Conservation (phyloP, 2,888 invertebrate species). For the Eumacrocentrus americanus region DNA sequence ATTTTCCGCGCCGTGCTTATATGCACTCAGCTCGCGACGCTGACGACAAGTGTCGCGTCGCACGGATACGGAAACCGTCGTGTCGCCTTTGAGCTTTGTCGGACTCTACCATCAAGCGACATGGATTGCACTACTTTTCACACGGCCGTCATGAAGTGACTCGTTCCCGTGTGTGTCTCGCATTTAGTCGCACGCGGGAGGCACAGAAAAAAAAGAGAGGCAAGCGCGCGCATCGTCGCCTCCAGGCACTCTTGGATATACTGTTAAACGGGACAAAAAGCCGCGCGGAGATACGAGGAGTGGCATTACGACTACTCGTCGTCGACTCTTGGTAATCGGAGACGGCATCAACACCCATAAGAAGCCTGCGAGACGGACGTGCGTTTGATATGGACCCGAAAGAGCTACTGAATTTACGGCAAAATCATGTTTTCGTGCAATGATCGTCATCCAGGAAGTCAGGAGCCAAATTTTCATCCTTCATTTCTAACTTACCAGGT, state of each 20-base stretch:
- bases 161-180: background rate
- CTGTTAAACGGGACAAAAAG: conserved; percentile 21
- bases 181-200: background rate
- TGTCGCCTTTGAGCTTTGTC: background rate
- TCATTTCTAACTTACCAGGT: too few relatives aligned
- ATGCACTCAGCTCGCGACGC: too few relatives aligned
- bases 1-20: too few relatives aligned
- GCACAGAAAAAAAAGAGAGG: too few relatives aligned
- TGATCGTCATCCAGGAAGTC: too few relatives aligned
- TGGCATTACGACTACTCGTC: conserved; percentile 9
- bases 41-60: background rate
- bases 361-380: conserved; percentile 8
- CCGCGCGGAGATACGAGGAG: conserved; percentile 5
- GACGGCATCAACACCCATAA: conserved; percentile 12
- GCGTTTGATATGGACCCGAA: conserved; percentile 11
- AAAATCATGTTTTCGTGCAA: background rate
- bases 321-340: conserved; percentile 11
- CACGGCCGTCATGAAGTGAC: background rate
- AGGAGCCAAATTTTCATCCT: too few relatives aligned
- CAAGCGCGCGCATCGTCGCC: conserved; percentile 10
- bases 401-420: background rate
- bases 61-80: background rate
- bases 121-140: background rate
- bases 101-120: background rate
- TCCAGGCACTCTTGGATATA: conserved; percentile 6